Conservation (phyloP, 2,797 vertebrate genomes). For the Molossus alvarezi region DNA sequence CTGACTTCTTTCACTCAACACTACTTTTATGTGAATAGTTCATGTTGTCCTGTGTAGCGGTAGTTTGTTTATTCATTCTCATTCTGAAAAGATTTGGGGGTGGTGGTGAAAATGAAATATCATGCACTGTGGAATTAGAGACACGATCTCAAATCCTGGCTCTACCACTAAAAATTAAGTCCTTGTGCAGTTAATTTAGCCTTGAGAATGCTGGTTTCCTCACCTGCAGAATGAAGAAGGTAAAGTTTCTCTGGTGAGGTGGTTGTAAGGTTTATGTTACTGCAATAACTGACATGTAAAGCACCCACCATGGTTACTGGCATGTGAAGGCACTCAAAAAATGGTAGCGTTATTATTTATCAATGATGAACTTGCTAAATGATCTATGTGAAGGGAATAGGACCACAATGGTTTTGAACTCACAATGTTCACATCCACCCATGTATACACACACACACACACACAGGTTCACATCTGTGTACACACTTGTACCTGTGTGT, state of each 20-base stretch:
- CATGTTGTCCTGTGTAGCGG: background rate
- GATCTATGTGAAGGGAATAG: conserved; percentile 46
- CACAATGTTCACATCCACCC: background rate
- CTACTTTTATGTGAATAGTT: background rate
- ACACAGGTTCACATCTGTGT: background rate
- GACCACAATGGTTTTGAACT: background rate
- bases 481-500: background rate
- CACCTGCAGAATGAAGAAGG: conserved; percentile 30
- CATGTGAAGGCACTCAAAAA: background rate
- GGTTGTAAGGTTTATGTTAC: conserved; percentile 34
- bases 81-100: conserved; percentile 38
- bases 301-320: background rate
- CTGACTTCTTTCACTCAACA: conserved; percentile 30
- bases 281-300: background rate
- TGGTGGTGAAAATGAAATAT: conserved; percentile 50
- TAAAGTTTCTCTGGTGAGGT: conserved; percentile 10
- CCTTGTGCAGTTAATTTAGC: background rate
- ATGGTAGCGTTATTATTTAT: background rate
- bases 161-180: conserved; percentile 47
- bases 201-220: background rate
- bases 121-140: background rate
- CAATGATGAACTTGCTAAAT: conserved; percentile 24
- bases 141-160: background rate
- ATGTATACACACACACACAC: background rate
- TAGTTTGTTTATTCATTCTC: conserved; percentile 62